Evolutionary conservation across 2,113 vertebrate species (phyloP).

Genomic region (Gracilinanus agilis): DNA sequence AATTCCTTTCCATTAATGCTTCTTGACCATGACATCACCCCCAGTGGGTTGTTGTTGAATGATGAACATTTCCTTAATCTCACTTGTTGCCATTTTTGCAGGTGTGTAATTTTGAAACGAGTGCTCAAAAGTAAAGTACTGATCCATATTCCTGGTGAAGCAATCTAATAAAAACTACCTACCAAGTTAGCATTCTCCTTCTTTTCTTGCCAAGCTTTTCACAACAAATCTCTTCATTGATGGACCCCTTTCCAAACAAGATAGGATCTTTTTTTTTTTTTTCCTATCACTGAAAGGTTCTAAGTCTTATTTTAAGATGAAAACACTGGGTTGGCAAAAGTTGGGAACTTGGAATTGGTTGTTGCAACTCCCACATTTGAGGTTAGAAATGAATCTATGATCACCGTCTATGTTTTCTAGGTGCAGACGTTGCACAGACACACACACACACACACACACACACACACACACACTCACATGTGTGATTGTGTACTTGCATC

Average conservation of each 20-base stretch:
- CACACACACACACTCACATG: neutral
- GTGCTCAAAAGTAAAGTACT: slow-evolving; percentile 84
- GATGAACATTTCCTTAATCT: slow-evolving; percentile 83
- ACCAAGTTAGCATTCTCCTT: slow-evolving; percentile 83
- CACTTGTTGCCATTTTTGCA: slow-evolving; percentile 83
- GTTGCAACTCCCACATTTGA: slow-evolving; percentile 31
- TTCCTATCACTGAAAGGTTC: slow-evolving; percentile 42
- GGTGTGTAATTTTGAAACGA: slow-evolving; percentile 85
- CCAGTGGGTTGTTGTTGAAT: slow-evolving; percentile 82
- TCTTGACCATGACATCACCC: slow-evolving; percentile 81
- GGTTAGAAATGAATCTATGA: slow-evolving; percentile 7
- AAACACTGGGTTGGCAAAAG: slow-evolving; percentile 59
- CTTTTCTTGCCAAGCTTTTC: slow-evolving; percentile 81
- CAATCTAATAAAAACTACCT: slow-evolving; percentile 87
- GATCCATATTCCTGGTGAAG: slow-evolving; percentile 84
- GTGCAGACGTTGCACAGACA: neutral
- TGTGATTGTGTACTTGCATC: neutral
- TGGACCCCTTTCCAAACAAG: slow-evolving; percentile 65
- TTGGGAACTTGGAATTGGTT: slow-evolving; percentile 15
- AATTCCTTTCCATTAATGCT: slow-evolving; percentile 80
- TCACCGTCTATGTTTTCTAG: neutral
- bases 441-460: too few species aligned
- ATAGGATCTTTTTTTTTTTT: slow-evolving; percentile 49
- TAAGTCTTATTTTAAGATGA: slow-evolving; percentile 32
- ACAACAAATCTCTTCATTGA: slow-evolving; percentile 70